phyloP scores from a whole-genome alignment of 2,797 vertebrate species.

The Sphaeramia orbicularis region DNA sequence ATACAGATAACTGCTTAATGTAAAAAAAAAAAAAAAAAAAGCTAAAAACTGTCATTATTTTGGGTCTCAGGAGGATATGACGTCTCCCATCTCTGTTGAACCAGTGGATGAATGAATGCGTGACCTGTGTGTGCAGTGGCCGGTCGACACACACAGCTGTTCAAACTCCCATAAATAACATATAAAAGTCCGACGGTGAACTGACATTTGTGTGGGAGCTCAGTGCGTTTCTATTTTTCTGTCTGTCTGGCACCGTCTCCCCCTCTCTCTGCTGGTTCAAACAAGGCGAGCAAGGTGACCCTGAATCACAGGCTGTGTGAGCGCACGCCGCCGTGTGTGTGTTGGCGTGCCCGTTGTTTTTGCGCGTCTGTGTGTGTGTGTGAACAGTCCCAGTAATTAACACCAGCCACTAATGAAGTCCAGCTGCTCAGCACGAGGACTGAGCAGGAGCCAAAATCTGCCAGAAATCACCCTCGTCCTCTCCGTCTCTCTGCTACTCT shows the following conservation, averaged over 20 bases:
- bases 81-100: neutral
- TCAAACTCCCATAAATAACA: slow-evolving; percentile 45
- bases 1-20: no score
- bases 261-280: slow-evolving; percentile 70
- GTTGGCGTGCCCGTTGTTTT: slow-evolving; percentile 13
- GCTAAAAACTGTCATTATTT: no score
- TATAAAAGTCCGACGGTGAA: slow-evolving; percentile 51
- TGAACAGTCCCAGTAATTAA: slow-evolving; percentile 90
- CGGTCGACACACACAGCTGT: slow-evolving; percentile 35
- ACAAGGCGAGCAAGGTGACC: slow-evolving; percentile 81
- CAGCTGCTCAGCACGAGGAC: slow-evolving; percentile 92
- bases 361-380: slow-evolving; percentile 24
- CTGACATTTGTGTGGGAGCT: slow-evolving; percentile 18
- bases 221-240: slow-evolving; percentile 45
- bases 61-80: no score
- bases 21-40: no score
- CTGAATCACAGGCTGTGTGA: slow-evolving; percentile 70
- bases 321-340: slow-evolving; percentile 31
- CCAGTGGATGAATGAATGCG: neutral
- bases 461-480: slow-evolving; percentile 71
- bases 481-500: slow-evolving; percentile 45
- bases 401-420: slow-evolving; percentile 97
- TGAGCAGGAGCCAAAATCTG: slow-evolving; percentile 88
- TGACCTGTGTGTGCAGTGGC: slow-evolving; percentile 32
- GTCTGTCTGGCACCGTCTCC: slow-evolving; percentile 68